Percentiles rank a stretch among this genome's conserved stretches.
phyloP scores from a whole-genome alignment of 2,797 vertebrate species.

The Enteromius argenteus region DNA sequence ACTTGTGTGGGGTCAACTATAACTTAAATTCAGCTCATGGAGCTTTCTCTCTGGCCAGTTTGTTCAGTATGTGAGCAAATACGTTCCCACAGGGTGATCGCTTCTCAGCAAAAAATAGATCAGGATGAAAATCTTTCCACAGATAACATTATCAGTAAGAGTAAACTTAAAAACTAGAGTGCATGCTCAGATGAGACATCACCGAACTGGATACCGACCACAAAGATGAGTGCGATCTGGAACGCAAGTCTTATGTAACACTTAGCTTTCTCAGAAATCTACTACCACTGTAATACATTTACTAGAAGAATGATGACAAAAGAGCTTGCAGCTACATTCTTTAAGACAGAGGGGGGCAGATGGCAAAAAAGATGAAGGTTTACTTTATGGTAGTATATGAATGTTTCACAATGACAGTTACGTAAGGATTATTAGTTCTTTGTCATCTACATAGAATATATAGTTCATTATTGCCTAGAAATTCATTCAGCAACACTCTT shows the following conservation, averaged over 20 bases:
- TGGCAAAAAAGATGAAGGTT: neutral
- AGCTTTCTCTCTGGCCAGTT: neutral
- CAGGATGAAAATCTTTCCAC: conserved; percentile 1
- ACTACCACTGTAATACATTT: neutral
- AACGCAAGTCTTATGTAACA: conserved; percentile 12
- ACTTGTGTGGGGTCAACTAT: no score
- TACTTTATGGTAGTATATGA: neutral
- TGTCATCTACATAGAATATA: neutral
- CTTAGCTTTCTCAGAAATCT: conserved; percentile 26
- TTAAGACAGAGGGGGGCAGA: neutral
- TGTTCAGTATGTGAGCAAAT: neutral
- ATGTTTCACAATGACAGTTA: neutral
- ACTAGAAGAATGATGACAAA: neutral
- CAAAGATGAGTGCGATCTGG: neutral
- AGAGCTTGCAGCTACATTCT: neutral
- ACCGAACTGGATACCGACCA: neutral
- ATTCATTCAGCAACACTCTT: conserved; percentile 5
- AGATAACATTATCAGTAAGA: conserved; percentile 26
- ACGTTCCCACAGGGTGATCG: neutral
- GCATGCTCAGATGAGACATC: conserved; percentile 8
- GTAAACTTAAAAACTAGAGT: conserved; percentile 21
- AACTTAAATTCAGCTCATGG: neutral
- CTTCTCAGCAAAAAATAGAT: conserved; percentile 7
- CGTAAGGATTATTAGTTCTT: neutral
- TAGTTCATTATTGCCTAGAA: neutral